phyloP scores from a whole-genome alignment of 2,888 invertebrate species.

The Drosophila tanythrix region DNA sequence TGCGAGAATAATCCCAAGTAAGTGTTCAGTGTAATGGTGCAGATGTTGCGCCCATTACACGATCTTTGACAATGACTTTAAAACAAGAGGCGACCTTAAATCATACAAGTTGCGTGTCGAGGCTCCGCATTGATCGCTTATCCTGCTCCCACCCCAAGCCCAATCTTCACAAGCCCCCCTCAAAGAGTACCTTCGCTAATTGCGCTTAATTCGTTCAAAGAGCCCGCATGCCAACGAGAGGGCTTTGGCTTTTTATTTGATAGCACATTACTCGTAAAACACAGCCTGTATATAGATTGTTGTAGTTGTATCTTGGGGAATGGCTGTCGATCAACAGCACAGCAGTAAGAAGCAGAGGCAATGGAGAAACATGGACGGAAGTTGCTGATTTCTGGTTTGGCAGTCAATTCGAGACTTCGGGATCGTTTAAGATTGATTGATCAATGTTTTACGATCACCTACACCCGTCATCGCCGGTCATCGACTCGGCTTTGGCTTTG shows the following conservation, averaged over 20 bases:
- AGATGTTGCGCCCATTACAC: conserved; percentile 46
- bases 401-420: conserved; percentile 65
- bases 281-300: conserved; percentile 7
- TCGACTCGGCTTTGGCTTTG: conserved; percentile 54
- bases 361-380: conserved; percentile 60
- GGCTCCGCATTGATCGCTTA: conserved; percentile 32
- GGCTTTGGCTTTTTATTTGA: conserved; percentile 59
- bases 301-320: conserved; percentile 2
- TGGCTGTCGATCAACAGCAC: conserved; percentile 8
- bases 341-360: conserved; percentile 6
- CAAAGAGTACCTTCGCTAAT: conserved; percentile 74
- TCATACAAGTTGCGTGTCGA: conserved; percentile 47
- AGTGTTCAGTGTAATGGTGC: conserved; percentile 29
- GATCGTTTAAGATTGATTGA: conserved; percentile 79
- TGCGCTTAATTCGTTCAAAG: conserved; percentile 79
- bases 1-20: conserved; percentile 20
- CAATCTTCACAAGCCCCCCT: conserved; percentile 6
- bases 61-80: conserved; percentile 47
- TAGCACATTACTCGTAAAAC: conserved; percentile 32
- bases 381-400: conserved; percentile 74
- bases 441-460: conserved; percentile 76
- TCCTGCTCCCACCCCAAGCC: conserved; percentile 44
- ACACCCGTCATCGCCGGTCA: conserved; percentile 39
- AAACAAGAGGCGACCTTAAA: conserved; percentile 42
- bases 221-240: conserved; percentile 63